Conservation (phyloP, 2,888 invertebrate genomes). For the Caenorhabditis angaria region DNA sequence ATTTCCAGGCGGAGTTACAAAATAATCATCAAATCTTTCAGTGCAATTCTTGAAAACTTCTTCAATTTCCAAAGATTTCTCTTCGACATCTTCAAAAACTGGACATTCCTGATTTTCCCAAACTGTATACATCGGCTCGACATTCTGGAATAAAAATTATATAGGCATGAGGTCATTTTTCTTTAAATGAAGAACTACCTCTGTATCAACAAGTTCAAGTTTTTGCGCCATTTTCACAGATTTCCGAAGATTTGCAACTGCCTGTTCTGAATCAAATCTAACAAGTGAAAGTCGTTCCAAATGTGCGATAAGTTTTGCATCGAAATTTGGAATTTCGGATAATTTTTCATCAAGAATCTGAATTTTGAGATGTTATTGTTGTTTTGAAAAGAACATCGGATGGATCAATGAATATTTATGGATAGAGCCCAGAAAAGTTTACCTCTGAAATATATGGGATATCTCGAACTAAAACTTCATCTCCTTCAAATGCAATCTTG, state of each 20-base stretch:
- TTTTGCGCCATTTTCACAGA: conserved; percentile 47
- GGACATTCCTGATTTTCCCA: conserved; percentile 57
- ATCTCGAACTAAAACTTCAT: conserved; percentile 25
- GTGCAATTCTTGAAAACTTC: conserved; percentile 46
- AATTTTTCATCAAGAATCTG: conserved; percentile 34
- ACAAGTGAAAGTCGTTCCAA: conserved; percentile 52
- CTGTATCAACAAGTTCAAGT: conserved; percentile 42
- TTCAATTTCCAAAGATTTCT: conserved; percentile 40
- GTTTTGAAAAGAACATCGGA: background rate
- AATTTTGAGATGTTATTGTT: background rate
- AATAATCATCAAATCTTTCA: conserved; percentile 47
- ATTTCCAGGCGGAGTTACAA: conserved; percentile 60
- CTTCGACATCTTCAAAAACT: conserved; percentile 46
- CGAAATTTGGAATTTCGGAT: conserved; percentile 37
- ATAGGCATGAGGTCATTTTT: no score
- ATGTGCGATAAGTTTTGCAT: conserved; percentile 44
- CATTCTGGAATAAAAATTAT: background rate
- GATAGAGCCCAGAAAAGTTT: background rate
- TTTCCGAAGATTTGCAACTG: conserved; percentile 47
- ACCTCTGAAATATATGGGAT: conserved; percentile 32
- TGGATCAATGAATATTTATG: background rate
- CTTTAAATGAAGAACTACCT: conserved; percentile 22
- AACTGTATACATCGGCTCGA: conserved; percentile 46
- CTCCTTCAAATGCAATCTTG: conserved; percentile 34
- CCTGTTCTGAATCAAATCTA: conserved; percentile 51